Conservation (phyloP, 2,113 vertebrate species). For the Hyperopisus bebe region DNA sequence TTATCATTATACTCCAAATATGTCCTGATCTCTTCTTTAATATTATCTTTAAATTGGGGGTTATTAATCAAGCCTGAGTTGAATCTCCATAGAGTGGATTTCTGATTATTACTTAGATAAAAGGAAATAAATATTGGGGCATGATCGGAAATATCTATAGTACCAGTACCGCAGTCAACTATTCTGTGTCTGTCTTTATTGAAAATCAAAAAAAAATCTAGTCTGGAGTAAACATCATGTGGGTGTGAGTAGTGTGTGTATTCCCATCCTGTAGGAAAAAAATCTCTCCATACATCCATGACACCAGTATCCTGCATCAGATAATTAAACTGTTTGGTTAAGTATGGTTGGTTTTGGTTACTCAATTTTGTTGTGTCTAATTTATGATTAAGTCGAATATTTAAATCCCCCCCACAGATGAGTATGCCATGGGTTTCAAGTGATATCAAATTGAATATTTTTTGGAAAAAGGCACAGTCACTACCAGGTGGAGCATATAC, state of each 20-base stretch:
- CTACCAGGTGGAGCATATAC: no score
- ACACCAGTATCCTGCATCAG: not conserved
- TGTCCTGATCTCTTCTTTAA: not conserved
- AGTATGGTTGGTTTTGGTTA: no score
- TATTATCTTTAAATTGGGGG: not conserved
- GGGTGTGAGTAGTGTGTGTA: not conserved
- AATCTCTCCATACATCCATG: not conserved
- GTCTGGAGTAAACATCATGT: no score
- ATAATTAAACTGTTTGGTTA: not conserved
- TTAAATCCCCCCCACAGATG: no score
- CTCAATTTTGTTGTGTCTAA: no score
- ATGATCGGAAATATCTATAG: not conserved
- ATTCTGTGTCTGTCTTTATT: no score
- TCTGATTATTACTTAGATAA: not conserved
- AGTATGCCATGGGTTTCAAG: no score
- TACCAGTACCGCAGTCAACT: not conserved
- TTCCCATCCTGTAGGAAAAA: not conserved
- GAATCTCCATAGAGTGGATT: not conserved
- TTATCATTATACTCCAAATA: no score
- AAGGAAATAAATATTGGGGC: not conserved
- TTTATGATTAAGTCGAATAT: no score
- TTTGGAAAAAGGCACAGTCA: no score
- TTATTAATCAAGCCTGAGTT: not conserved
- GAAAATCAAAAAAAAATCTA: no score
- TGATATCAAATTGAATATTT: no score